These are phyloP conservation scores for Phycodurus eques DNA, from an alignment of 2,113 vertebrate genomes.

Conservation along the genomic window DNA sequence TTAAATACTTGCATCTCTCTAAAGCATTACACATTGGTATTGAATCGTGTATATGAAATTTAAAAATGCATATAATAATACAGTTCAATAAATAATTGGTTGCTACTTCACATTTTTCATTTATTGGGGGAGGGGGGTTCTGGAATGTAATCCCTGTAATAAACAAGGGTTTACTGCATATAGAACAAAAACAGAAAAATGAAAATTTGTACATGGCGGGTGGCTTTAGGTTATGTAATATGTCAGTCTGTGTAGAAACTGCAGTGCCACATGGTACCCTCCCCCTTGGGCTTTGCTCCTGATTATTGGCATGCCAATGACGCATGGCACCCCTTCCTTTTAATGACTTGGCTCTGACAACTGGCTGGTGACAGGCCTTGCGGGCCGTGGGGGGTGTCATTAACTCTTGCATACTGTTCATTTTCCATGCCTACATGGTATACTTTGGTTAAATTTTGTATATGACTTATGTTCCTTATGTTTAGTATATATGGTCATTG, in stretches of 20 bases:
- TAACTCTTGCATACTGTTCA: slow-evolving; percentile 19
- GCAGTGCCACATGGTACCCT: slow-evolving; percentile 15
- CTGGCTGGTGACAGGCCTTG: slow-evolving; percentile 45
- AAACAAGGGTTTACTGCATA: no score
- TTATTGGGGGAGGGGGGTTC: no score
- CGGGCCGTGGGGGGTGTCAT: slow-evolving; percentile 46
- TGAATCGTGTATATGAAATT: no score
- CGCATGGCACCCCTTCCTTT: slow-evolving; percentile 52
- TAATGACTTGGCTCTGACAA: slow-evolving; percentile 63
- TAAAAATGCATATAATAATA: no score
- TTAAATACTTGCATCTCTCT: no score
- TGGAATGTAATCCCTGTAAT: no score
- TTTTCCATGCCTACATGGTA: no score
- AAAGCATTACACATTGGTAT: no score
- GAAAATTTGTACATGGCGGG: neutral
- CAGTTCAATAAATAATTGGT: no score
- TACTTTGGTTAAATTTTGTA: neutral
- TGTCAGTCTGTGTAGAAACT: neutral
- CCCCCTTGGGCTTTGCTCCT: slow-evolving; percentile 43
- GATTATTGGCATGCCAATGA: slow-evolving; percentile 57
- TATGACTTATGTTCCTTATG: neutral
- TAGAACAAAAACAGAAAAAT: no score
- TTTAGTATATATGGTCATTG: neutral
- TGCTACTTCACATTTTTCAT: no score
- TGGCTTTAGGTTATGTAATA: neutral